These are phyloP conservation scores for Bostrychus sinensis DNA, from an alignment of 2,113 vertebrate species.

Conservation along the genomic window DNA sequence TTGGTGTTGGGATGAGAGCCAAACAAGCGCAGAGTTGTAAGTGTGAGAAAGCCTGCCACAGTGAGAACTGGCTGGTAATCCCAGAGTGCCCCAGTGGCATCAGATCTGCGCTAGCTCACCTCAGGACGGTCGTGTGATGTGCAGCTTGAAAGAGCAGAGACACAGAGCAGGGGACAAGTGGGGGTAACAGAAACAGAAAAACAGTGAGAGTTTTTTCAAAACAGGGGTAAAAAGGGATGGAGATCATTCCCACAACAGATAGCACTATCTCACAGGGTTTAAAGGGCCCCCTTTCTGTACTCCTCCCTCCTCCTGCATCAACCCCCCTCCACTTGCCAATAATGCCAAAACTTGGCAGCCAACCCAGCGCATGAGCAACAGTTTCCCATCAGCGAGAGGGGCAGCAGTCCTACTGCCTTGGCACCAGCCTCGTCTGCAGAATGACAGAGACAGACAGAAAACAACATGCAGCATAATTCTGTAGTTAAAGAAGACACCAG, in stretches of 20 bases:
- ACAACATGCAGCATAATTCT: slow-evolving; percentile 47
- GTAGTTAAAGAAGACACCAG: slow-evolving; percentile 34
- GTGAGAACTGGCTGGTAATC: slow-evolving; percentile 69
- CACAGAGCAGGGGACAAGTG: not conserved
- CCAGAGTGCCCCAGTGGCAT: slow-evolving; percentile 67
- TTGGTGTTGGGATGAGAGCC: slow-evolving; percentile 61
- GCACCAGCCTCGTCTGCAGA: slow-evolving; percentile 73
- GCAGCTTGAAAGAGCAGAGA: slow-evolving; percentile 53
- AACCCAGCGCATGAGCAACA: slow-evolving; percentile 76
- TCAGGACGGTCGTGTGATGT: slow-evolving; percentile 73
- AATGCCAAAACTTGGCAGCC: slow-evolving; percentile 83
- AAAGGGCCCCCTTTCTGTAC: slow-evolving; percentile 73
- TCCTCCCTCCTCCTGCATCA: not conserved
- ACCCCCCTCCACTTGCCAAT: slow-evolving; percentile 46
- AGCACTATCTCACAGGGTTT: slow-evolving; percentile 79
- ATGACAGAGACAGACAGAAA: slow-evolving; percentile 67
- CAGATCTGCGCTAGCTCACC: slow-evolving; percentile 66
- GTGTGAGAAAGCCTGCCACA: slow-evolving; percentile 70
- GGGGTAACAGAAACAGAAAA: slow-evolving; percentile 31
- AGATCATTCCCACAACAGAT: slow-evolving; percentile 75
- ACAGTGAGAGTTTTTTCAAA: slow-evolving; percentile 36
- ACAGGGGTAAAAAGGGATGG: slow-evolving; percentile 54
- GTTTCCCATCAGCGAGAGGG: slow-evolving; percentile 78
- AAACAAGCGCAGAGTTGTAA: slow-evolving; percentile 66
- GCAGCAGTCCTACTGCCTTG: slow-evolving; percentile 75